Base-by-base conservation (phyloP, 2,113 vertebrate genomes). In the Benthochromis sp. region DNA sequence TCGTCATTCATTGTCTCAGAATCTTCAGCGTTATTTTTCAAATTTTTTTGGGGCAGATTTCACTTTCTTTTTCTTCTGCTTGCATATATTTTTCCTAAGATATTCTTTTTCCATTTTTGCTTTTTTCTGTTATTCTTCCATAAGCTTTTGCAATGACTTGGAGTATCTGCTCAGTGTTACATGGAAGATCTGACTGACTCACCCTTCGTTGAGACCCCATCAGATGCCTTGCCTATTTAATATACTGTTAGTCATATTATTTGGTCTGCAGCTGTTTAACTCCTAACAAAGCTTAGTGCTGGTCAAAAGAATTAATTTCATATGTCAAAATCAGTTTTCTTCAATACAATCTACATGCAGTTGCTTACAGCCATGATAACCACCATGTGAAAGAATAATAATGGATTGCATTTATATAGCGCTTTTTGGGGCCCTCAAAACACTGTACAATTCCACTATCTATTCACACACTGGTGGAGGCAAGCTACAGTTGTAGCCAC, bases 381-480 rank as follows among this genome's bases (percentile, higher is more conserved):
- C 3, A 57, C 12, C 7, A 57, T 57, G 21, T 27, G 7, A 55
- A 55, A 55, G 0, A 55, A 24, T 21, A 11, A 53, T 55, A 55
- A 24, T 13, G 53, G 11, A 24, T 2, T 55, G 53, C n/a, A 55
- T 55, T 55, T 55, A 54, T 7, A 54, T 24, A 24, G 53, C 1
- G 0, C 5, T 6, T 53, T 54, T 54, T 0, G 0, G 53, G 53
- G 53, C 53, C n/a, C 53, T 54, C 10, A 54, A 54, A 54, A n/a
- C 6, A 1, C 53, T 54, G 1, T 12, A 54, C 10, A 54, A 54
- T 54, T 0, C 53, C n/a, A 4, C n/a, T 54, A 54, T 24, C 21
- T 2, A 3, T 54, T 53, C 52, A 54, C 52, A 12, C 6, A 2
- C 1, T 12, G 53, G n/a, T 4, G 6, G 53, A 24, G 53, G 0